Conservation (phyloP, 2,888 invertebrate genomes). For the Papilio gigon region DNA sequence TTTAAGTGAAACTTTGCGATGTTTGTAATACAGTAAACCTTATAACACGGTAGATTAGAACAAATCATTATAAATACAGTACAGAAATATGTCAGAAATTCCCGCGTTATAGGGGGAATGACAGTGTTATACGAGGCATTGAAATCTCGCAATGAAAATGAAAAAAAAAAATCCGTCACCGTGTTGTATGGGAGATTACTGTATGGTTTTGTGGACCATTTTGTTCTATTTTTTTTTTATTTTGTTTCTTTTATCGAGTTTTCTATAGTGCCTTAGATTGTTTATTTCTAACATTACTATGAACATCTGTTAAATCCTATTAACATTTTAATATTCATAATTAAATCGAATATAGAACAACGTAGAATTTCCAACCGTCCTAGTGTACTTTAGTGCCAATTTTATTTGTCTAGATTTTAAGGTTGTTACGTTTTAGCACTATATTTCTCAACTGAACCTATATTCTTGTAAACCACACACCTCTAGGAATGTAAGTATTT, state of each 20-base stretch:
- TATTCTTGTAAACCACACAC: no score
- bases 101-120: no score
- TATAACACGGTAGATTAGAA: no score
- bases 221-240: conserved; percentile 41
- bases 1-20: conserved; percentile 23
- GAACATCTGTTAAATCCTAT: conserved; percentile 22
- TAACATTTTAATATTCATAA: not conserved
- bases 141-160: no score
- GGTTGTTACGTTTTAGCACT: conserved; percentile 27
- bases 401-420: conserved; percentile 40
- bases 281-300: conserved; percentile 42
- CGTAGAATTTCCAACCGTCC: conserved; percentile 50
- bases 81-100: no score
- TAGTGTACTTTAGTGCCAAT: conserved; percentile 58
- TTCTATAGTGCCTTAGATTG: conserved; percentile 58
- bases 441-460: no score
- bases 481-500: no score
- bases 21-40: conserved; percentile 4
- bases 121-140: no score
- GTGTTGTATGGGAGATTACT: no score
- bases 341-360: conserved; percentile 36
- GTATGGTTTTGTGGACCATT: conserved; percentile 50
- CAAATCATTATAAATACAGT: no score
- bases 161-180: no score
- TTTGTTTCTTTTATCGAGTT: conserved; percentile 37